Evolutionary conservation across 2,888 invertebrate species (phyloP), one percentile per base, ranked within the genome.

Genomic region (Chloroclysta siterata): DNA sequence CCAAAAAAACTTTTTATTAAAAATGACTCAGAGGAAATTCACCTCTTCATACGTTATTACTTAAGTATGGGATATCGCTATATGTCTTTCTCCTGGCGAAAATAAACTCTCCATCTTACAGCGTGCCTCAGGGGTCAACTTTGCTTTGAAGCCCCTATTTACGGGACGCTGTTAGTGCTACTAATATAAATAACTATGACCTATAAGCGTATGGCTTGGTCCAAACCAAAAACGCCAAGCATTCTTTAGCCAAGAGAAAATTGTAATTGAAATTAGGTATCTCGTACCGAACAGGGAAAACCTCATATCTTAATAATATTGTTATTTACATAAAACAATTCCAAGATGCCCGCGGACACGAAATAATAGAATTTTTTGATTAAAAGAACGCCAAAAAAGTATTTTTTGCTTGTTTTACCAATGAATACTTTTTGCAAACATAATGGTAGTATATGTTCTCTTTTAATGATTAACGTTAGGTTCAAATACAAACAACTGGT

Each of bases 201-300:
- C 22, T 17, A 2, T 48, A 39, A 39, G 56, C 47, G 14, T 22
- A 53, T 57, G 22, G 8, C 28, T 51, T 51, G 39, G 0, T 2
- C 36, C 59, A 56, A 33, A 41, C 17, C n/a, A 41, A 22, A 63
- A 50, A 51, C 8, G 33, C 36, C 51, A 51, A 50, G 22, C 53
- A 52, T 55, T 58, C 39, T 51, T 51, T 44, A 52, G 33, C 47
- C 51, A 53, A 56, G 44, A 54, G 28, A 51, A 53, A 65, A 65
- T 47, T 48, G 36, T 65, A 60, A 65, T 60, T 53, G 56, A 57
- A 65, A 65, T 65, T 60, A 46, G 10, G 46, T 17, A 65, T 60
- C 63, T 63, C 44, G 50, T 46, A 41, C 36, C 33, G 46, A 51
- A 60, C 33, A 52, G 53, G 56, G 55, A 56, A 56, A 54, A 44